phyloP scores from a whole-genome alignment of 2,888 invertebrate species.

The Harpalus rufipes region DNA sequence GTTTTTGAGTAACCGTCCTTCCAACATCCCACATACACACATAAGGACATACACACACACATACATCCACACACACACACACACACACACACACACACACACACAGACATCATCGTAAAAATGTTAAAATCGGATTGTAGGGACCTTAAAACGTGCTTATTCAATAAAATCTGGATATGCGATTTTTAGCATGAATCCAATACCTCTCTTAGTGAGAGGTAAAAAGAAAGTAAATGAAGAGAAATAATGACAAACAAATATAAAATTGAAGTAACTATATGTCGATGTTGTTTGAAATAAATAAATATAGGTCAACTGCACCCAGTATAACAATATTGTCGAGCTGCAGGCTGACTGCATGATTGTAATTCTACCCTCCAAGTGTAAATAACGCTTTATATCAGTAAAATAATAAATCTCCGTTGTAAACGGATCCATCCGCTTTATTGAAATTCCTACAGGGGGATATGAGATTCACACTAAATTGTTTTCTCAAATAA shows the following conservation, averaged over 20 bases:
- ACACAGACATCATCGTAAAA: no score
- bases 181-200: no score
- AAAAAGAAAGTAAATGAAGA: no score
- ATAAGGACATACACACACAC: no score
- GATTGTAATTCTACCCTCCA: neutral
- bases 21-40: no score
- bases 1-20: no score
- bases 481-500: constrained; percentile 43
- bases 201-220: no score
- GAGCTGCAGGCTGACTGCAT: neutral
- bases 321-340: neutral
- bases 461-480: constrained; percentile 23
- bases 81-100: no score
- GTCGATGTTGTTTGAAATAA: neutral
- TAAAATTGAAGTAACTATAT: neutral
- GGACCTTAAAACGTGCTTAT: no score
- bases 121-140: no score
- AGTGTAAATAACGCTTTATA: constrained; percentile 31
- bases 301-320: neutral
- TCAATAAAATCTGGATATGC: no score
- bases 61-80: no score
- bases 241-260: neutral
- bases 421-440: constrained; percentile 16
- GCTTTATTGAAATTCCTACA: constrained; percentile 46
- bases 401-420: constrained; percentile 34